These are phyloP conservation scores for Yponomeuta evonymella DNA, from an alignment of 2,888 invertebrate species.

Conservation along the genomic window DNA sequence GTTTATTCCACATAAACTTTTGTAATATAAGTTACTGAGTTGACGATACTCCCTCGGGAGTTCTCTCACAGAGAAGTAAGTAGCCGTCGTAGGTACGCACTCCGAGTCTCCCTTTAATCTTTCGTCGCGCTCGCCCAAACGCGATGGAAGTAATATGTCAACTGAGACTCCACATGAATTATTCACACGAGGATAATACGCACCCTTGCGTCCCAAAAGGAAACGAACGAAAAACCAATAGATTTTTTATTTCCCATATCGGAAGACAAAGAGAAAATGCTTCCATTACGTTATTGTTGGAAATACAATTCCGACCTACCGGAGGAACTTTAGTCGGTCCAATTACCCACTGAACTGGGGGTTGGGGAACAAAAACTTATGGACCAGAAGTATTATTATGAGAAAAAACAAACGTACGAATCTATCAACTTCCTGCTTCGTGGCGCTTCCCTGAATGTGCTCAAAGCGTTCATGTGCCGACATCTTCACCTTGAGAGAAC, in stretches of 20 bases:
- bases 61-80: background rate
- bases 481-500: constrained; percentile 67
- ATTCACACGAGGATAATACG: constrained; percentile 40
- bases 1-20: constrained; percentile 1
- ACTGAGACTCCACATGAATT: constrained; percentile 51
- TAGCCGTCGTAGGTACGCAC: background rate
- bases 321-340: background rate
- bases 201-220: constrained; percentile 36
- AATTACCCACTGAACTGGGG: constrained; percentile 7
- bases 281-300: constrained; percentile 5
- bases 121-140: constrained; percentile 30
- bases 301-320: background rate
- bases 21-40: constrained; percentile 4
- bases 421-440: constrained; percentile 56
- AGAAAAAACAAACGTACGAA: constrained; percentile 33
- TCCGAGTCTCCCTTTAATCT: constrained; percentile 12
- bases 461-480: constrained; percentile 57
- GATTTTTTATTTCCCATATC: constrained; percentile 13
- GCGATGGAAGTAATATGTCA: constrained; percentile 49
- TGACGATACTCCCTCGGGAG: constrained; percentile 1
- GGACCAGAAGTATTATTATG: constrained; percentile 16
- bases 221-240: constrained; percentile 38
- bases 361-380: constrained; percentile 18
- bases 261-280: constrained; percentile 8
- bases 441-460: constrained; percentile 61